phyloP scores from a whole-genome alignment of 1,140 invertebrate species.

The Drosophila nebulosa region DNA sequence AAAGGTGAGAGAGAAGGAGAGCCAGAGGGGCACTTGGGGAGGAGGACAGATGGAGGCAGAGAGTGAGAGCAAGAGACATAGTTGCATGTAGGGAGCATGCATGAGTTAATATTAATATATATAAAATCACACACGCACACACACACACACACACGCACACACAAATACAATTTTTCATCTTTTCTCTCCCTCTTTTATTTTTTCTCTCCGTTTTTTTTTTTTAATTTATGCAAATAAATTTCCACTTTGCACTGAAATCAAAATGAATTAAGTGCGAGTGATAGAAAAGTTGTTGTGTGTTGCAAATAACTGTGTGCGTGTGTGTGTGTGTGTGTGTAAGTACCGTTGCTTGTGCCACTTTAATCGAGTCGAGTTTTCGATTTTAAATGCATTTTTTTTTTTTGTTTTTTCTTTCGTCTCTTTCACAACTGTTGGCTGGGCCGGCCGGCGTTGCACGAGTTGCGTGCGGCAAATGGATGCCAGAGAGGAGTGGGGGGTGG shows the following conservation, averaged over 20 bases:
- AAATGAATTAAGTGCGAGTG: conserved; percentile 79
- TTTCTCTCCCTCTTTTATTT: conserved; percentile 12
- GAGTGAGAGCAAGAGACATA: conserved; percentile 12
- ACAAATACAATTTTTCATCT: conserved; percentile 7
- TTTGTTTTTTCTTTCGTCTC: conserved; percentile 29
- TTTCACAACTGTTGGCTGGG: conserved; percentile 18
- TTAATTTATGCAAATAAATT: conserved; percentile 80
- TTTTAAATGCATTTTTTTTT: conserved; percentile 66
- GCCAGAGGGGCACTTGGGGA: background rate
- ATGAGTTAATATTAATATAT: conserved; percentile 32
- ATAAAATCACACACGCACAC: conserved; percentile 2
- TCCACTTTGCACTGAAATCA: conserved; percentile 80
- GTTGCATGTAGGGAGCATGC: conserved; percentile 12
- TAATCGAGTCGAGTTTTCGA: conserved; percentile 68
- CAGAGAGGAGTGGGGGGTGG: background rate
- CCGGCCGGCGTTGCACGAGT: conserved; percentile 56
- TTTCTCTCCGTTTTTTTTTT: conserved; percentile 35
- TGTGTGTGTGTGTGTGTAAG: conserved; percentile 21
- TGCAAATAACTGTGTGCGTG: conserved; percentile 23
- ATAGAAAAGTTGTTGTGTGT: conserved; percentile 69
- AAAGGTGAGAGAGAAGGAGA: background rate
- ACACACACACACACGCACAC: background rate
- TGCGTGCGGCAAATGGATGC: conserved; percentile 1
- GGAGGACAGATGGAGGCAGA: conserved; percentile 10
- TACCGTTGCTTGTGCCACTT: conserved; percentile 76